These are phyloP conservation scores for Sciurus vulgaris DNA, from an alignment of 2,797 vertebrate genomes.

Conservation along the genomic window DNA sequence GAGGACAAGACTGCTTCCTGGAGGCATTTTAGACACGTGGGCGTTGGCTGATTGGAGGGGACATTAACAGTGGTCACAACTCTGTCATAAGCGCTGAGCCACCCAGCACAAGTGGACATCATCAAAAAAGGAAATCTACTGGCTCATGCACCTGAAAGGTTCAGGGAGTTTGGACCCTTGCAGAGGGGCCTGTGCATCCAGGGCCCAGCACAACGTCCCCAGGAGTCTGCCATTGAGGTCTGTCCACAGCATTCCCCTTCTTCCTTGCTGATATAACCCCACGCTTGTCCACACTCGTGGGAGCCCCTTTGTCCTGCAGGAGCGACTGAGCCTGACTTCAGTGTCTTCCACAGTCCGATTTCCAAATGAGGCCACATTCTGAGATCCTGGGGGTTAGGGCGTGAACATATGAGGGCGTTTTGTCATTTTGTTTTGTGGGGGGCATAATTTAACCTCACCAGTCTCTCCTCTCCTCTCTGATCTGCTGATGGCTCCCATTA, in stretches of 20 bases:
- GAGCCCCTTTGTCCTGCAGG: neutral
- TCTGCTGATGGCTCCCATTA: neutral
- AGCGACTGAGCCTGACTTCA: neutral
- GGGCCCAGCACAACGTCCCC: neutral
- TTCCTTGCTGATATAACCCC: neutral
- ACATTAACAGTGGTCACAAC: neutral
- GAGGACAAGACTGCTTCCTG: neutral
- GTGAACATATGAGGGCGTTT: neutral
- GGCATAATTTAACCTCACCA: neutral
- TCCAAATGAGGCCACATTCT: conserved; percentile 18
- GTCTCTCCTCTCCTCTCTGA: neutral
- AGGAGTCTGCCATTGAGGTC: neutral
- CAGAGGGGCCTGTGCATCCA: neutral
- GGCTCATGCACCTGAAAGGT: neutral
- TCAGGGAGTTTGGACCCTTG: neutral
- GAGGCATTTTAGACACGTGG: neutral
- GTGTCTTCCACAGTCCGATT: neutral
- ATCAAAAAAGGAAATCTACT: neutral
- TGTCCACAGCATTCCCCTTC: neutral
- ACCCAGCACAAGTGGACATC: neutral
- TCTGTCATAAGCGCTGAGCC: neutral
- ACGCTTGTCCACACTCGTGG: neutral
- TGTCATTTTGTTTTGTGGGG: neutral
- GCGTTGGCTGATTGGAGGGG: neutral
- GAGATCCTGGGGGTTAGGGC: neutral